Evolutionary conservation across 2,113 vertebrate species (phyloP).

Genomic region (Syrrhaptes paradoxus): DNA sequence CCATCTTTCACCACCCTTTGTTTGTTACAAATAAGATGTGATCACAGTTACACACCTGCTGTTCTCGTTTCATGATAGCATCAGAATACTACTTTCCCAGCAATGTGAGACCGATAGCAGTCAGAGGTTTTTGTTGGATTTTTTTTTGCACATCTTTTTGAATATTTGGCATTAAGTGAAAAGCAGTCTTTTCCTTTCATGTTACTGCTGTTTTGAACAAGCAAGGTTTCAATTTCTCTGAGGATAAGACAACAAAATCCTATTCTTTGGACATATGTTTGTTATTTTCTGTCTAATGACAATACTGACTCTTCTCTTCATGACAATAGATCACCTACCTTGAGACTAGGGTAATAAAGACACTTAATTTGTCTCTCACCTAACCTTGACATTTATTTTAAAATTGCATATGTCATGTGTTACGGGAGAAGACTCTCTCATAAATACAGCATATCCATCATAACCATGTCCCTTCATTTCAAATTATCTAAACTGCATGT

Average conservation of each 20-base stretch:
- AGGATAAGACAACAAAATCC: not conserved
- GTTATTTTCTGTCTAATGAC: not conserved
- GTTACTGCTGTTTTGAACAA: not conserved
- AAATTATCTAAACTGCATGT: not conserved
- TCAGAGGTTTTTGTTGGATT: not conserved
- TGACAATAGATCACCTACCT: not conserved
- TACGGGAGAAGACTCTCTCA: not conserved
- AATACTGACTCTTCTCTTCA: not conserved
- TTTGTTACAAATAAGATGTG: not conserved
- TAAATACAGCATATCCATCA: not conserved
- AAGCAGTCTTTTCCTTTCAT: not conserved
- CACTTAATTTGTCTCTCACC: not conserved
- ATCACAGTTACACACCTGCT: not conserved
- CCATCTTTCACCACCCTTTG: not conserved
- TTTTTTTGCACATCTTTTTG: not conserved
- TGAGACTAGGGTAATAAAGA: not conserved
- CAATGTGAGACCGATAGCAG: not conserved
- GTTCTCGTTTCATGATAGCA: slow-evolving; percentile 4
- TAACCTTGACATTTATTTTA: not conserved
- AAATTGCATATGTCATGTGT: not conserved
- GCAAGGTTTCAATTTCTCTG: not conserved
- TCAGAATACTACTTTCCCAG: slow-evolving; percentile 3
- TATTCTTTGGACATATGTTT: not conserved
- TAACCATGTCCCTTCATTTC: not conserved
- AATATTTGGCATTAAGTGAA: not conserved